phyloP scores from a whole-genome alignment of 2,888 invertebrate genomes.

The Drosophila neotestacea region DNA sequence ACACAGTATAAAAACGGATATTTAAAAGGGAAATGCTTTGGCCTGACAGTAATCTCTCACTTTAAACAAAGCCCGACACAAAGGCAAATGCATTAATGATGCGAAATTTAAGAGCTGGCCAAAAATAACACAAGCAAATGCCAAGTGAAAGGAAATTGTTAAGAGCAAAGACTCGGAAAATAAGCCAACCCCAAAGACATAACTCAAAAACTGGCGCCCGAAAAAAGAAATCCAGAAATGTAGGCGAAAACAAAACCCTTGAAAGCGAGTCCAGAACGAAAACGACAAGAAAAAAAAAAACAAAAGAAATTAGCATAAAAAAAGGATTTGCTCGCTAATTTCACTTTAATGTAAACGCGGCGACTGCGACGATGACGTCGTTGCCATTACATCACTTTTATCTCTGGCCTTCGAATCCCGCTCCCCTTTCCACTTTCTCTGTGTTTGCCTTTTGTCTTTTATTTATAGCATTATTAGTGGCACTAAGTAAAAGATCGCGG shows the following conservation, averaged over 20 bases:
- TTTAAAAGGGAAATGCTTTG: not conserved
- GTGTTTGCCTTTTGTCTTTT: constrained; percentile 53
- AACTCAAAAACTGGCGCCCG: constrained; percentile 66
- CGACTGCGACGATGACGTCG: constrained; percentile 66
- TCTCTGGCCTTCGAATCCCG: constrained; percentile 34
- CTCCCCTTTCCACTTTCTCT: not conserved
- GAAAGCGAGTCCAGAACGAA: constrained; percentile 31
- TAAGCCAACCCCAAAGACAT: constrained; percentile 72
- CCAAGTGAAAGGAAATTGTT: constrained; percentile 66
- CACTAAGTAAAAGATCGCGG: constrained; percentile 76
- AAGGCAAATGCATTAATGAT: constrained; percentile 43
- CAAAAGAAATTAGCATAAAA: constrained; percentile 75
- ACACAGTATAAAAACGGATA: constrained; percentile 1
- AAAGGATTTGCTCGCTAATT: constrained; percentile 80
- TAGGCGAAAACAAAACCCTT: constrained; percentile 40
- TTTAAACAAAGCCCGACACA: constrained; percentile 25
- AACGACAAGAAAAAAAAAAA: not conserved
- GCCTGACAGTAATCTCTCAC: constrained; percentile 20
- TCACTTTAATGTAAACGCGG: constrained; percentile 74
- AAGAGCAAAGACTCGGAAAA: constrained; percentile 67
- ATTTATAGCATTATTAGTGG: constrained; percentile 80
- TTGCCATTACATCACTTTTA: constrained; percentile 79
- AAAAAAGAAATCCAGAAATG: constrained; percentile 41
- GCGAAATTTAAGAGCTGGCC: constrained; percentile 62
- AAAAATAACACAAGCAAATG: constrained; percentile 69